Conservation (phyloP, 53 echinoderm and acorn worm species). For the Stichopus horrens region DNA sequence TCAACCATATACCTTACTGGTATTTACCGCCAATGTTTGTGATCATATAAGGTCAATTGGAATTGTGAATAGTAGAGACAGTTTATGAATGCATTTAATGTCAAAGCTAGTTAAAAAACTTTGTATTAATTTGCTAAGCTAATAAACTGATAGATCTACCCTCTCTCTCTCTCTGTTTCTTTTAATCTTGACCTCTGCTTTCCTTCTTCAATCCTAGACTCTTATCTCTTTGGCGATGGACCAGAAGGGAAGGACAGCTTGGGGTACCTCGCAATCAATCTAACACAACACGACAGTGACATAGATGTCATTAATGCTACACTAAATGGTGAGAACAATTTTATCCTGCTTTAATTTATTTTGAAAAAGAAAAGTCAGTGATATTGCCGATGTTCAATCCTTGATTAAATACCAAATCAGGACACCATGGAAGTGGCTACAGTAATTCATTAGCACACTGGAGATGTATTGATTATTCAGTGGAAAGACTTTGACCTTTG, state of each 20-base stretch:
- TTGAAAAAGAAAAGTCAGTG: no score
- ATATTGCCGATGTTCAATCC: no score
- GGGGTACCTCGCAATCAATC: conserved; percentile 16
- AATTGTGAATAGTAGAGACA: no score
- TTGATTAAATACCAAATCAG: no score
- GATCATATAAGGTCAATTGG: no score
- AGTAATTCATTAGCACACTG: no score
- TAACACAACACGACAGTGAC: conserved; percentile 22
- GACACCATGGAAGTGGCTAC: neutral
- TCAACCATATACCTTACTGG: no score
- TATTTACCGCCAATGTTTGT: no score
- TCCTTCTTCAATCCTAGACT: neutral
- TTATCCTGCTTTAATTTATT: neutral
- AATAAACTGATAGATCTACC: neutral
- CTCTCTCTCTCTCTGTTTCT: neutral
- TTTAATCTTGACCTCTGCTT: neutral
- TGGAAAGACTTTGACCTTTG: neutral
- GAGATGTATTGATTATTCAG: neutral
- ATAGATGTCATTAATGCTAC: conserved; percentile 8
- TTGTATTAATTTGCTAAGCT: neutral
- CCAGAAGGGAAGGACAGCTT: conserved; percentile 18
- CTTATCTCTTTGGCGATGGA: conserved; percentile 6
- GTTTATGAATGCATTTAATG: neutral
- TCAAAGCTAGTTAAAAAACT: neutral
- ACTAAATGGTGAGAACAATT: conserved; percentile 22